Evolutionary conservation across 2,888 invertebrate species (phyloP).

Genomic region (Abrostola tripartita): DNA sequence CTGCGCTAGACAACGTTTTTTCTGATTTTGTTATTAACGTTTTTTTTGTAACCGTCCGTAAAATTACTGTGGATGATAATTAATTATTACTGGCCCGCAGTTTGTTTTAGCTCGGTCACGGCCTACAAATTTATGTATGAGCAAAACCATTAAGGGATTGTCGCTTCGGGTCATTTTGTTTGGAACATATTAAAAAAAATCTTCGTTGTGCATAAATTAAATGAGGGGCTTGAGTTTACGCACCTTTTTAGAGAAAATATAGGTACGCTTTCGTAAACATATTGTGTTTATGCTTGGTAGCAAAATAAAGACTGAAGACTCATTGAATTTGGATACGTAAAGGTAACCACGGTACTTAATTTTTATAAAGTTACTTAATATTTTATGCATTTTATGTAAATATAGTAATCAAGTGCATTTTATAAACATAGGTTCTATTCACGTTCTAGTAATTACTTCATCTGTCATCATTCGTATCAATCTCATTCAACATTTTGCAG

Average conservation of each 20-base stretch:
- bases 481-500: no score
- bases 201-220: slow-evolving; percentile 53
- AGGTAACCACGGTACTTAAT: no score
- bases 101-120: slow-evolving; percentile 85
- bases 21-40: slow-evolving; percentile 78
- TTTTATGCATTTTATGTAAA: no score
- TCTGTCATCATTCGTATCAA: no score
- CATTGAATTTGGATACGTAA: background rate
- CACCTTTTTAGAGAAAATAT: slow-evolving; percentile 44
- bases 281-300: slow-evolving; percentile 28
- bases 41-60: slow-evolving; percentile 80
- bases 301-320: slow-evolving; percentile 28
- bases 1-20: slow-evolving; percentile 69
- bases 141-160: slow-evolving; percentile 83
- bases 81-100: slow-evolving; percentile 81
- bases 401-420: no score
- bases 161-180: slow-evolving; percentile 76
- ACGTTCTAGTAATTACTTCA: no score
- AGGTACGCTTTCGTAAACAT: slow-evolving; percentile 50
- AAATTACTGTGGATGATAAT: slow-evolving; percentile 84
- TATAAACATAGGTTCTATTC: no score
- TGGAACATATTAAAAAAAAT: slow-evolving; percentile 56
- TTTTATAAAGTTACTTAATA: no score
- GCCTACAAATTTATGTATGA: slow-evolving; percentile 83
- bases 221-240: slow-evolving; percentile 41